phyloP scores from a whole-genome alignment of 2,888 invertebrate genomes.

The Microctonus hyperodae region DNA sequence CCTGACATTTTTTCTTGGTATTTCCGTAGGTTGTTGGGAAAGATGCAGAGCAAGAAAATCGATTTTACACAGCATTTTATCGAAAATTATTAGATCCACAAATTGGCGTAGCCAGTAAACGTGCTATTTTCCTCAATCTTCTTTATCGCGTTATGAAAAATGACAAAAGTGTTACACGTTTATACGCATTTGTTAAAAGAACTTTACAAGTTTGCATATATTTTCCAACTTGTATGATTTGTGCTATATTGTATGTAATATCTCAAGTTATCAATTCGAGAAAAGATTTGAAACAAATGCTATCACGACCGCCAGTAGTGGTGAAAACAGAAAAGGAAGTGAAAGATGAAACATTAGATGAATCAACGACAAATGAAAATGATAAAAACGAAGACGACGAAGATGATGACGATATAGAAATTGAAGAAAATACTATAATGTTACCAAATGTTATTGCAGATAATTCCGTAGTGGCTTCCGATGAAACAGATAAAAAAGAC shows the following conservation, averaged over 20 bases:
- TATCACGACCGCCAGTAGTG: conserved; percentile 33
- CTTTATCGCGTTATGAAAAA: conserved; percentile 84
- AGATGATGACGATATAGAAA: conserved; percentile 9
- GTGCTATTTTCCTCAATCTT: conserved; percentile 85
- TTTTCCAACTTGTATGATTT: conserved; percentile 78
- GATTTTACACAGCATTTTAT: conserved; percentile 90
- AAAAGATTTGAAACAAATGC: conserved; percentile 43
- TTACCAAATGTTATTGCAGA: conserved; percentile 45
- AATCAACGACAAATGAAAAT: background rate
- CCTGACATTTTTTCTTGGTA: conserved; percentile 1
- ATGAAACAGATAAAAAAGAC: conserved; percentile 33
- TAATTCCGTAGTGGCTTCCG: conserved; percentile 14
- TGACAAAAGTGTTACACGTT: conserved; percentile 76
- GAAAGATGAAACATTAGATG: background rate
- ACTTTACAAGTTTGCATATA: conserved; percentile 77
- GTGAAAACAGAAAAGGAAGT: conserved; percentile 38
- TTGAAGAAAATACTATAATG: conserved; percentile 38
- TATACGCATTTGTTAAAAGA: conserved; percentile 86
- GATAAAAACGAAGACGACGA: background rate
- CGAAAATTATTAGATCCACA: conserved; percentile 82
- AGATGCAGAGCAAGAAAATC: conserved; percentile 57
- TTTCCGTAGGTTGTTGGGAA: conserved; percentile 49
- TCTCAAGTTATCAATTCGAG: conserved; percentile 67
- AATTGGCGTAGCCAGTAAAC: conserved; percentile 72
- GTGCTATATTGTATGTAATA: conserved; percentile 82